Conservation (phyloP, 2,113 vertebrate genomes). For the Petrocephalus zakoni region DNA sequence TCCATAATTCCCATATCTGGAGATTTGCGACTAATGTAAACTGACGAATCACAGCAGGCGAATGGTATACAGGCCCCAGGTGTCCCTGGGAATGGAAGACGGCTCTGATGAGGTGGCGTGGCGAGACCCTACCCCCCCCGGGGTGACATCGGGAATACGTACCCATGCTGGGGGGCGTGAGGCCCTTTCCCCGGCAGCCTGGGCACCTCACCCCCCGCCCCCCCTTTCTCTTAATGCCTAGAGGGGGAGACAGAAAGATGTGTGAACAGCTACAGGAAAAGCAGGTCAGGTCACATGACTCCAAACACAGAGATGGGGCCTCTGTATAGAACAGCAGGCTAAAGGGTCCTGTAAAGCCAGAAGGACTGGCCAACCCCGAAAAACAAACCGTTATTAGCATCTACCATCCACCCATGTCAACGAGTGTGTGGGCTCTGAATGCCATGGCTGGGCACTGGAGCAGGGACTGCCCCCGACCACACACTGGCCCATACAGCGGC, state of each 20-base stretch:
- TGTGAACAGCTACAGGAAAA: not conserved
- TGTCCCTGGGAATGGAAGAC: not conserved
- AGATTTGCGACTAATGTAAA: not conserved
- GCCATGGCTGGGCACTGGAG: not conserved
- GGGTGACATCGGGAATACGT: constrained; percentile 34
- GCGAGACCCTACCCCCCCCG: not conserved
- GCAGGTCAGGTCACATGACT: not conserved
- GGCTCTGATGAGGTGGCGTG: not conserved
- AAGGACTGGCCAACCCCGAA: not conserved
- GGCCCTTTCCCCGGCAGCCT: constrained; percentile 24
- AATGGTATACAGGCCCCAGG: not conserved
- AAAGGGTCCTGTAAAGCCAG: not conserved
- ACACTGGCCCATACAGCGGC: not conserved
- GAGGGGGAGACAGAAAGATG: not conserved
- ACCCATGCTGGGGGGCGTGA: constrained; percentile 35
- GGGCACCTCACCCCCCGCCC: constrained; percentile 34
- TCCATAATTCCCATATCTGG: not conserved
- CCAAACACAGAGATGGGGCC: not conserved
- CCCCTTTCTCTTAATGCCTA: constrained; percentile 14
- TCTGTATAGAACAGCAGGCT: not conserved
- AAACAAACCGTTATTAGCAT: not conserved
- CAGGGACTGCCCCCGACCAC: not conserved
- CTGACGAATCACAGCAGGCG: not conserved
- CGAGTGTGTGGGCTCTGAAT: not conserved
- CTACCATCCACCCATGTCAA: not conserved